Evolutionary conservation across 92 coral and sea anemone species (phyloP), one percentile per base, ranked within the genome.

Genomic region (Phenganax stokvisi): DNA sequence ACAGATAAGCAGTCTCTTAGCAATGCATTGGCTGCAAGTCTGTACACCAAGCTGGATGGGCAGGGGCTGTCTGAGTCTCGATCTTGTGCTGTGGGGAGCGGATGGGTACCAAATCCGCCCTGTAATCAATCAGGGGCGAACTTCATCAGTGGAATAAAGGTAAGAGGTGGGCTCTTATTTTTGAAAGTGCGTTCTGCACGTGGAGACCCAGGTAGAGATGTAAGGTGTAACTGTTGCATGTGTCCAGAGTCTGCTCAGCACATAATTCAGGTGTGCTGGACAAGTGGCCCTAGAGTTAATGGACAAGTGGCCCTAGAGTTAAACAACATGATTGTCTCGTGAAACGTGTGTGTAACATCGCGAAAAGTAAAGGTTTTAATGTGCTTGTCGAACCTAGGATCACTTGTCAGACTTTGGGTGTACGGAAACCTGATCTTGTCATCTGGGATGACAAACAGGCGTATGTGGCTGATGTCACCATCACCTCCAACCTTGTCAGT

Each of bases 151-250:
- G 86, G 79, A 0, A 17, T 81, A 9, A 74, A 81, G 75, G 27
- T 86, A 1, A 64, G 83, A 51, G 89, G 89, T 1, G 8, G n/a
- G n/a, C n/a, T n/a, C n/a, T n/a, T n/a, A n/a, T n/a, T n/a, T n/a
- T n/a, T n/a, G n/a, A n/a, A n/a, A n/a, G n/a, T n/a, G n/a, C n/a
- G n/a, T n/a, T n/a, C n/a, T n/a, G n/a, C n/a, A n/a, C n/a, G n/a
- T n/a, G n/a, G n/a, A n/a, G n/a, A n/a, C n/a, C n/a, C n/a, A n/a
- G n/a, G n/a, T n/a, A n/a, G n/a, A n/a, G n/a, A 8, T 28, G 27
- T n/a, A 30, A 9, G 7, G 12, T 86, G 86, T 55, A 86, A 82
- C 8, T 71, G 54, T 47, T 86, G 54, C 85, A n/a, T n/a, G n/a
- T n/a, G n/a, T n/a, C n/a, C n/a, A n/a, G n/a, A n/a, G n/a, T n/a